These are phyloP conservation scores for Lithophane semibrunnea DNA, from an alignment of 2,888 invertebrate species.

Conservation along the genomic window DNA sequence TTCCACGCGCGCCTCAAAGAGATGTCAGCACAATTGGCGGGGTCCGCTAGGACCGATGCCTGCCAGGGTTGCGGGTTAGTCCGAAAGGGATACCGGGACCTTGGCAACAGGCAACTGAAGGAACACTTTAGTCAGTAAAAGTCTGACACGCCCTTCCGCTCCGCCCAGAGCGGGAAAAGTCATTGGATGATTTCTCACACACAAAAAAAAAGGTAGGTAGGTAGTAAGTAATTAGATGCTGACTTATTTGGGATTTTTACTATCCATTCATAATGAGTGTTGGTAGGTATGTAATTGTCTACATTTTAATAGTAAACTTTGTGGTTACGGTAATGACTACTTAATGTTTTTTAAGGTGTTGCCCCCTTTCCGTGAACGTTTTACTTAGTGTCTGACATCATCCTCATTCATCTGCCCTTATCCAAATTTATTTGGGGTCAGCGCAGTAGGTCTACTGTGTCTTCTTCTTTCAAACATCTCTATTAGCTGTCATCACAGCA, in stretches of 20 bases:
- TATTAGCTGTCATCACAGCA: background rate
- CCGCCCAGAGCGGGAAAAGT: too few species aligned
- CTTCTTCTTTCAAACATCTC: background rate
- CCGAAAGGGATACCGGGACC: too few species aligned
- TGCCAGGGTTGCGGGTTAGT: too few species aligned
- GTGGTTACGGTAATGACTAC: conserved; percentile 1
- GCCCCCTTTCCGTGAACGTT: background rate
- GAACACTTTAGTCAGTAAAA: too few species aligned
- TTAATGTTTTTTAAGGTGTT: background rate
- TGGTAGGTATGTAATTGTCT: background rate
- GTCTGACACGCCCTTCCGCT: too few species aligned
- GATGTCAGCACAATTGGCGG: too few species aligned
- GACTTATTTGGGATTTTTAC: background rate
- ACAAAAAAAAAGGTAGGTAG: too few species aligned
- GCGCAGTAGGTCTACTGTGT: background rate
- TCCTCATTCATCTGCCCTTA: background rate
- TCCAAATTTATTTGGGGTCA: background rate
- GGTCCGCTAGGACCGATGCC: too few species aligned
- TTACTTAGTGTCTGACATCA: background rate
- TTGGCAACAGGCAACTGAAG: too few species aligned
- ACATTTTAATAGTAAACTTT: background rate
- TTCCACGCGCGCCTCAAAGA: too few species aligned
- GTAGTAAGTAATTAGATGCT: background rate
- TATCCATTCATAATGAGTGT: conserved; percentile 1
- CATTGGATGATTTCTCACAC: too few species aligned